Conservation (phyloP, 2,113 vertebrate genomes). For the Nibea coibor region DNA sequence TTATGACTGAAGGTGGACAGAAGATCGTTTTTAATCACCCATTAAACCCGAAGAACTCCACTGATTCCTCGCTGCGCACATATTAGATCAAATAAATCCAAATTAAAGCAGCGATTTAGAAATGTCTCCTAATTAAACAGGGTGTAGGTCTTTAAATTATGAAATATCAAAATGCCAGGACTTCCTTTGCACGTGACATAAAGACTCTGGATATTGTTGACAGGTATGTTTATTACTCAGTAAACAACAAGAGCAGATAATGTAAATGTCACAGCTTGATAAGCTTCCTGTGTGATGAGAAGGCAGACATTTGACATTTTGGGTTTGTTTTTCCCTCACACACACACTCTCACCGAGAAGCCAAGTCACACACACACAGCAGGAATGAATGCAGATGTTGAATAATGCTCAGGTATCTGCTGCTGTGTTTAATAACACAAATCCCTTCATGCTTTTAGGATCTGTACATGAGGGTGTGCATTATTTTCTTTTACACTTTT, state of each 20-base stretch:
- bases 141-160: not conserved
- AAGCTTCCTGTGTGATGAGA: constrained; percentile 68
- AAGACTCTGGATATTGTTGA: not conserved
- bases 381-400: not conserved
- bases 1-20: not conserved
- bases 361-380: not conserved
- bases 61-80: not conserved
- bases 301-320: constrained; percentile 64
- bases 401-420: not conserved
- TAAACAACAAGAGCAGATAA: constrained; percentile 54
- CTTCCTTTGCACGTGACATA: too few relatives aligned
- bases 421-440: not conserved
- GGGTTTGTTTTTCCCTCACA: constrained; percentile 44
- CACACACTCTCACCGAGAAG: not conserved
- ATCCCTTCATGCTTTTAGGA: not conserved
- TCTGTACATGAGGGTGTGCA: not conserved
- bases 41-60: not conserved
- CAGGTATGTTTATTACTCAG: constrained; percentile 10
- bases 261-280: constrained; percentile 67
- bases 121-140: not conserved
- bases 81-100: not conserved
- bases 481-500: not conserved
- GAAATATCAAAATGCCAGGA: too few relatives aligned
- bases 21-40: not conserved
- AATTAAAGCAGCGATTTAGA: not conserved